These are phyloP conservation scores for Cetonia aurata DNA, from an alignment of 2,888 invertebrate species.

Conservation along the genomic window DNA sequence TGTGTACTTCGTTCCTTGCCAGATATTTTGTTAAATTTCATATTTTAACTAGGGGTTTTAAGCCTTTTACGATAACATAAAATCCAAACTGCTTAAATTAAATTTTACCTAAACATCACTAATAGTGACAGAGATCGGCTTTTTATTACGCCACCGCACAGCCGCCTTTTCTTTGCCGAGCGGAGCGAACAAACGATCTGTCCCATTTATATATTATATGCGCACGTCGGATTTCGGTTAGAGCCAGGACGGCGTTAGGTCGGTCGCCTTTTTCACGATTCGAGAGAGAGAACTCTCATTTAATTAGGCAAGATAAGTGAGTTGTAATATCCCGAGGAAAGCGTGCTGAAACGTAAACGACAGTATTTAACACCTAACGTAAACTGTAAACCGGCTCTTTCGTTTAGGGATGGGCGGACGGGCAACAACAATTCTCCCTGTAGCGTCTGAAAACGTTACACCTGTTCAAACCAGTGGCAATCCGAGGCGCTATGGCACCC, in stretches of 20 bases:
- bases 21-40: no score
- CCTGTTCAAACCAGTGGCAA: constrained; percentile 42
- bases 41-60: background rate
- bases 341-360: constrained; percentile 40
- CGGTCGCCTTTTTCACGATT: constrained; percentile 15
- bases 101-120: constrained; percentile 13
- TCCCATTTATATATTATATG: constrained; percentile 17
- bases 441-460: constrained; percentile 21
- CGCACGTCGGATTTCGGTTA: constrained; percentile 11
- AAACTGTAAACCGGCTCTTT: constrained; percentile 40
- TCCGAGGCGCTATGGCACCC: constrained; percentile 38
- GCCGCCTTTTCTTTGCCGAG: constrained; percentile 1
- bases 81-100: constrained; percentile 14
- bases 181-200: constrained; percentile 21
- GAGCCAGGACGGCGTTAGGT: background rate
- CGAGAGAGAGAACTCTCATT: constrained; percentile 24
- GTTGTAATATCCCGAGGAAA: constrained; percentile 35
- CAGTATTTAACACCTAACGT: constrained; percentile 41
- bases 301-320: constrained; percentile 40
- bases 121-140: constrained; percentile 12
- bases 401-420: constrained; percentile 25
- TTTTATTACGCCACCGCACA: constrained; percentile 19
- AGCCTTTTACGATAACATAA: background rate
- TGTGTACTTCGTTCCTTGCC: no score
- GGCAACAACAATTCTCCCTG: background rate